These are phyloP conservation scores for Microplitis deprimator DNA, from an alignment of 2,888 invertebrate species.

Conservation along the genomic window DNA sequence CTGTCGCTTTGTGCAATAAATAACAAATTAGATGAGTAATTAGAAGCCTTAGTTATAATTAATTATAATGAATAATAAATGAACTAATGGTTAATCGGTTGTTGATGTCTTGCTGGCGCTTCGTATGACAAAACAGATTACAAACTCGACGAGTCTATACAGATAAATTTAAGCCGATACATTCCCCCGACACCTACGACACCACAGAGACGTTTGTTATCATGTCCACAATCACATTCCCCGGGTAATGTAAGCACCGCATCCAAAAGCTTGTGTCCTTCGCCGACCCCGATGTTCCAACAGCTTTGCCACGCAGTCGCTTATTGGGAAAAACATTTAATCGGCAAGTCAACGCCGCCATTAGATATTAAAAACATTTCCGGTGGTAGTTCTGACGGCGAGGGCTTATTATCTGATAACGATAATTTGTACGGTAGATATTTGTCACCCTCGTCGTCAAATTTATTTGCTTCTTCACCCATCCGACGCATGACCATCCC, in stretches of 20 bases:
- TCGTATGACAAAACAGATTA: constrained; percentile 45
- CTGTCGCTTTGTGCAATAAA: too few relatives aligned
- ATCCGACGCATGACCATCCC: constrained; percentile 65
- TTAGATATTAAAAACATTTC: constrained; percentile 43
- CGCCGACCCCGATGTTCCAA: constrained; percentile 73
- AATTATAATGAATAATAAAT: neutral
- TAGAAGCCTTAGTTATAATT: neutral
- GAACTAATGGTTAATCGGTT: constrained; percentile 21
- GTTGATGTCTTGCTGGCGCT: constrained; percentile 12
- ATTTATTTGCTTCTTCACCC: constrained; percentile 39
- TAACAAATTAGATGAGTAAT: too few relatives aligned
- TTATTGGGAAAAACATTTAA: constrained; percentile 67
- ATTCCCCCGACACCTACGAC: constrained; percentile 59
- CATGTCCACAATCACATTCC: constrained; percentile 59
- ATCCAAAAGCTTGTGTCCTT: constrained; percentile 65
- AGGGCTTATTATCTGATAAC: constrained; percentile 30
- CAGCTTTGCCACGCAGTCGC: constrained; percentile 71
- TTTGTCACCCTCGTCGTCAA: constrained; percentile 33
- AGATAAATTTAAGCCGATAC: constrained; percentile 57
- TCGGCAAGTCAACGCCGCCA: constrained; percentile 56
- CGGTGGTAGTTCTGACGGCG: constrained; percentile 43
- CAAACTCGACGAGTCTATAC: constrained; percentile 49
- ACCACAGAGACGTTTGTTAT: constrained; percentile 62
- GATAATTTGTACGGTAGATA: constrained; percentile 16
- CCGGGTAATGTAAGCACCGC: constrained; percentile 47